Base-by-base conservation (phyloP, 2,888 invertebrate species). In the Watsonalla cultraria region DNA sequence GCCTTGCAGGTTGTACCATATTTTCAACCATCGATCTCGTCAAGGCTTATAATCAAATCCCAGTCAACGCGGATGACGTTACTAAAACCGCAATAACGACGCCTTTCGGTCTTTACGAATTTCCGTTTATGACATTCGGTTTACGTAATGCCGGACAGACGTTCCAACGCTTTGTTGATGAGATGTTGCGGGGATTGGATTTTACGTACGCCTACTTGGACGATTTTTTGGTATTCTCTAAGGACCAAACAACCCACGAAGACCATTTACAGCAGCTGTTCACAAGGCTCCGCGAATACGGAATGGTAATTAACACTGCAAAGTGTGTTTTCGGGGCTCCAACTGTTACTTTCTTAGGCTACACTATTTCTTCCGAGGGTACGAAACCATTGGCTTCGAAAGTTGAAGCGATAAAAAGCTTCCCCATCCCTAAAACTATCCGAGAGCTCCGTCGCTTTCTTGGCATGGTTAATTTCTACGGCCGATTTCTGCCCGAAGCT, bases 61-160 rank as follows among this genome's bases (percentile, higher is more conserved):
- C 79, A 5, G 69, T 81, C 5, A 52, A 55, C 5, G 46, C 54
- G 5, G 72, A 66, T 5, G 79, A 84, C 54, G 68, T 84, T 1
- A 48, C 51, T 0, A 80, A 82, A 57, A 79, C 79, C 0, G 80
- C 75, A 0, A 72, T 77, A 7, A 74, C 58, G 0, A 78, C 78
- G 7, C 74, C 24, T 1, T 24, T 24, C 24, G 24, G 24, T 24
- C 24, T 24, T 24, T 24, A 24, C 24, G 24, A 24, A 24, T 24
- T 24, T 24, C 24, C 24, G 24, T 24, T 24, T 24, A 24, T 24
- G 24, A 24, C 24, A 24, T 73, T 82, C 34, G 82, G 83, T 0
- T 62, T 85, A 0, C 49, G 78, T 0, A 84, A 86, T 54, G 79
- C 84, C 0, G 75, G 74, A 1, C 78, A 84, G 57, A 78, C 80